These are phyloP conservation scores for Sinosuthora webbiana DNA, from an alignment of 2,113 vertebrate species.

Conservation along the genomic window DNA sequence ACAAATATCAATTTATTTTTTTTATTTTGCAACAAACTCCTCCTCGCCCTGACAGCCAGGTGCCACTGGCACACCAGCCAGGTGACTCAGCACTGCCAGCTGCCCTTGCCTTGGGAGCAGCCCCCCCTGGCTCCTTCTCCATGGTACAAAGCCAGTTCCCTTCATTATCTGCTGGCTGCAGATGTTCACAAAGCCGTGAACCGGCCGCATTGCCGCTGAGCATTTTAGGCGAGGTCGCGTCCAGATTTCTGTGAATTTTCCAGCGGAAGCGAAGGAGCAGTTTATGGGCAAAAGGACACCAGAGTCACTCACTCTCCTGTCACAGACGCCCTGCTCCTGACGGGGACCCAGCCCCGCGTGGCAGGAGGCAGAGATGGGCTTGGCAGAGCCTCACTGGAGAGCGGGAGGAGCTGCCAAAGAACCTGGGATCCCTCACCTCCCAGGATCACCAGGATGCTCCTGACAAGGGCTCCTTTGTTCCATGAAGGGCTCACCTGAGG, in stretches of 20 bases:
- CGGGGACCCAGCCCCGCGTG: accelerated
- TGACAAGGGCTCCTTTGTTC: constrained; percentile 17
- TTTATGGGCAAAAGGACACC: neutral
- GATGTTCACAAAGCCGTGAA: neutral
- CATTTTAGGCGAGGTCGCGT: neutral
- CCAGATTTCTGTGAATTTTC: neutral
- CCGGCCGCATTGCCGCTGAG: accelerated
- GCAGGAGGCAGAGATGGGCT: neutral
- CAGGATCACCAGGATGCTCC: neutral
- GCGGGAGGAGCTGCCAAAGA: neutral
- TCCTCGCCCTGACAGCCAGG: neutral
- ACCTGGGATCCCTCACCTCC: neutral
- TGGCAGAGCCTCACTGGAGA: neutral
- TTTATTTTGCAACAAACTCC: neutral
- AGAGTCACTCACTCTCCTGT: neutral
- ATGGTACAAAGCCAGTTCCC: neutral
- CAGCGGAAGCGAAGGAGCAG: neutral
- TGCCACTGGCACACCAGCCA: neutral
- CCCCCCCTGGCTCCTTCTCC: neutral
- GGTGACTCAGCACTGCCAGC: neutral
- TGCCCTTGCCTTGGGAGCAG: neutral
- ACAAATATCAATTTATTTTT: neutral
- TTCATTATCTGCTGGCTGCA: neutral
- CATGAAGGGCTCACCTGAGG: neutral
- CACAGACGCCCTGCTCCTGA: neutral